A percentile compares a stretch with the other conserved stretches of the same genome.
These are phyloP conservation scores for Epinephelus coioides DNA, from an alignment of 2,797 vertebrate species.

Conservation along the genomic window DNA sequence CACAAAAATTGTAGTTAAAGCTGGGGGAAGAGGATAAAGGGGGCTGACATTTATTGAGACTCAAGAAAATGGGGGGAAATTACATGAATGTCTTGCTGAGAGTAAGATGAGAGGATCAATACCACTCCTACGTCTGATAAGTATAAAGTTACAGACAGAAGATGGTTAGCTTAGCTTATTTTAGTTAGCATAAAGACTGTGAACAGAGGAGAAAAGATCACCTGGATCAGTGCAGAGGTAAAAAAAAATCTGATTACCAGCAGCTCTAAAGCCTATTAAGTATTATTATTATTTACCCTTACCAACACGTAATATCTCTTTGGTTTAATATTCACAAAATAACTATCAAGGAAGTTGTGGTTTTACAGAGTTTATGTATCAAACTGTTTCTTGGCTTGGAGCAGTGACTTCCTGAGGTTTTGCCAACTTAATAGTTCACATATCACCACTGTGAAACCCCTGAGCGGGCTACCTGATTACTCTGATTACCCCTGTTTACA, in stretches of 20 bases:
- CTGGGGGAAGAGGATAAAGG: background rate
- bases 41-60: slow-evolving; percentile 3
- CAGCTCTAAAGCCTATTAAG: background rate
- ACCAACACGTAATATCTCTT: too few relatives aligned
- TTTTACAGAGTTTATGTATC: too few relatives aligned
- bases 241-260: background rate
- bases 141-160: background rate
- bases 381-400: too few relatives aligned
- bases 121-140: background rate
- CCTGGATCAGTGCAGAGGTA: background rate
- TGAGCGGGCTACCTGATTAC: too few relatives aligned
- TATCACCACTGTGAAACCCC: too few relatives aligned
- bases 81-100: background rate
- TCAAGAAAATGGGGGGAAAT: slow-evolving; percentile 7
- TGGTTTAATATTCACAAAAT: too few relatives aligned
- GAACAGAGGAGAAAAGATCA: too few relatives aligned
- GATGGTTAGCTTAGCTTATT: background rate
- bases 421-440: too few relatives aligned
- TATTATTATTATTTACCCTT: too few relatives aligned
- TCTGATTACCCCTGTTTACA: too few relatives aligned
- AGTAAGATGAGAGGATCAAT: background rate
- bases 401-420: too few relatives aligned
- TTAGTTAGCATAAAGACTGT: background rate
- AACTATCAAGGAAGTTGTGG: too few relatives aligned
- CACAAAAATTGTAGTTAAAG: slow-evolving; percentile 12